A percentile compares a stretch with the other conserved stretches of the same genome.
These are phyloP conservation scores for Geococcyx californianus DNA, from an alignment of 2,113 vertebrate species.

Conservation along the genomic window DNA sequence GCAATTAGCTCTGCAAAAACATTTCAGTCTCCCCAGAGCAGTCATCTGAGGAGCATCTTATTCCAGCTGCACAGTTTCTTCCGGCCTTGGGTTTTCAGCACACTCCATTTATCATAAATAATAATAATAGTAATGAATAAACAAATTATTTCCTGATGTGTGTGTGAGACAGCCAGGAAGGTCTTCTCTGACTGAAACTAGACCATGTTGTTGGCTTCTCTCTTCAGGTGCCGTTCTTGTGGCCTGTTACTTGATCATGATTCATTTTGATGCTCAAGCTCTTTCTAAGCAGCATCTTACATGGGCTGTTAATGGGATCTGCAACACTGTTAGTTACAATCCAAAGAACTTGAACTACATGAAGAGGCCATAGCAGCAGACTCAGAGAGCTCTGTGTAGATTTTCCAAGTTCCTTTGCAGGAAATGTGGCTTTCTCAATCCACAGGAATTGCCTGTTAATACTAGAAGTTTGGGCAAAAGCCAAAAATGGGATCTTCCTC, in stretches of 20 bases:
- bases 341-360: neutral
- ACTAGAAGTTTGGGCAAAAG: neutral
- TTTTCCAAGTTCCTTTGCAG: neutral
- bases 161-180: neutral
- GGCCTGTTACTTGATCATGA: neutral
- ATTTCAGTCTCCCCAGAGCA: slow-evolving; percentile 61
- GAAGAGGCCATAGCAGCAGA: neutral
- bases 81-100: slow-evolving; percentile 19
- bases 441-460: neutral
- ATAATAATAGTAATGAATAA: neutral
- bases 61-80: slow-evolving; percentile 52
- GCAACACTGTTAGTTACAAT: neutral
- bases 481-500: neutral
- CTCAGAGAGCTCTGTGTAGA: neutral
- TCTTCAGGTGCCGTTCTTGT: neutral
- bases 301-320: neutral
- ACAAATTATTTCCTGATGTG: neutral
- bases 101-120: slow-evolving; percentile 46
- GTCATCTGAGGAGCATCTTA: slow-evolving; percentile 63
- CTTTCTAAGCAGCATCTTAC: neutral
- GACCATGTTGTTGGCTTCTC: neutral
- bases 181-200: neutral
- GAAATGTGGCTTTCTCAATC: neutral
- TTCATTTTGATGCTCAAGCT: neutral
- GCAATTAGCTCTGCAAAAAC: slow-evolving; percentile 66